Evolutionary conservation across 2,888 invertebrate genomes (phyloP), one percentile per base, ranked within the genome.

Genomic region (Silvanus unidentatus): DNA sequence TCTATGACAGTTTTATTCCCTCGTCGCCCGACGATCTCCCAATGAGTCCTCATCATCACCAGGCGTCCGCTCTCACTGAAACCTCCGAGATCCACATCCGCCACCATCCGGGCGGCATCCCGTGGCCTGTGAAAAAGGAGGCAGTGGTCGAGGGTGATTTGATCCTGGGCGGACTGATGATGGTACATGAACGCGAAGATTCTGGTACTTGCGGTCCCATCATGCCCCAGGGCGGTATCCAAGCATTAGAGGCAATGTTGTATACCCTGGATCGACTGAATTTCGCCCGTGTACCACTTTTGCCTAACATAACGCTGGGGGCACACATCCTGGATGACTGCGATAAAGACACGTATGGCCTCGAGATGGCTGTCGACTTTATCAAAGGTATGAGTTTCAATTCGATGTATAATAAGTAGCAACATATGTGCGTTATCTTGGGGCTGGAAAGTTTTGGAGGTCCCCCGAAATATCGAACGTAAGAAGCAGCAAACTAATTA

Each of bases 291-390:
- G 74, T 77, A 44, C 73, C 86, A 52, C 73, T 90, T 48, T 75
- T 90, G 51, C 88, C 88, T 1, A 88, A 87, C 41, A 82, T 93
- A 42, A 81, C 77, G 3, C 73, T 95, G 9, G 94, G 94, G 30
- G 91, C 91, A 8, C 88, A 93, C 65, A 84, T 95, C 42, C 76
- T 95, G 51, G 95, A 95, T 66, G 95, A 95, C 71, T 95, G 95
- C 71, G 95, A 95, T 75, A 89, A 92, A 73, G 95, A 95, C 68
- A 95, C 94, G 0, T 94, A 94, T 64, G 95, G 95, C 1, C 75
- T 95, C 54, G 94, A 95, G 69, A 94, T 95, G 85, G 92, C 94
- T 11, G 89, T 95, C 11, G 94, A 95, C 73, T 95, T 95, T 70
- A 95, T 95, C 51, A 91, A 94, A 86, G 94, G 95, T 95, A 74